Evolutionary conservation across 2,797 vertebrate genomes (phyloP), one percentile per base, ranked within the genome.

Genomic region (Cheirogaleus major): DNA sequence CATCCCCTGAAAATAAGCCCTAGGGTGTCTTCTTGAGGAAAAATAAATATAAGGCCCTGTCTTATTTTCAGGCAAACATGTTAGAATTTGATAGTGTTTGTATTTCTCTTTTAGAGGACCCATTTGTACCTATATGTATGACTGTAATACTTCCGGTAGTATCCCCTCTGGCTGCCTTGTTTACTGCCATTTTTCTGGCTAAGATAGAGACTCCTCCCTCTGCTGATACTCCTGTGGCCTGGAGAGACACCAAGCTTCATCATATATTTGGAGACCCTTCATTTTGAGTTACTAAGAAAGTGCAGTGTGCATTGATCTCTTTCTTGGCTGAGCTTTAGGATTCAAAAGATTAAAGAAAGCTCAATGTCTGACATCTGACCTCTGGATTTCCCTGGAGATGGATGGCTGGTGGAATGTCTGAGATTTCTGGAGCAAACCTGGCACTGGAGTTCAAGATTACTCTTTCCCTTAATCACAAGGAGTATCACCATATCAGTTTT

Each of bases 271-370:
- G 78, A 95, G 35, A 73, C 30, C 14, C 43, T 92, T 79, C 14
- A 6, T 67, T 55, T 67, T 55, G 59, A 89, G 32, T 89, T 73
- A 48, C 38, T 38, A 69, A 81, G 88, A 92, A 92, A 93, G 75
- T 48, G 6, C 45, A 83, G 25, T 17, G 4, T 63, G 35, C 41
- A 32, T 76, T 0, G 0, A 43, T 67, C 32, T 88, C 69, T 59
- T 18, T 88, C 69, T 59, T 18, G 2, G n/a, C 67, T 27, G 57
- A 91, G 10, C 65, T 84, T 87, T 52, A 78, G 43, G 48, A 93
- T 67, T 52, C 83, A 76, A 69, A 93, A 61, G 8, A 67, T 61
- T 91, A 87, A 92, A 89, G 76, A 89, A 94, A 93, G 50, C 22
- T 93, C 38, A 90, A 76, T 48, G 25, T 67, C 55, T 91, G 52